phyloP scores from a whole-genome alignment of 2,113 vertebrate species.

The Arvicanthis niloticus region DNA sequence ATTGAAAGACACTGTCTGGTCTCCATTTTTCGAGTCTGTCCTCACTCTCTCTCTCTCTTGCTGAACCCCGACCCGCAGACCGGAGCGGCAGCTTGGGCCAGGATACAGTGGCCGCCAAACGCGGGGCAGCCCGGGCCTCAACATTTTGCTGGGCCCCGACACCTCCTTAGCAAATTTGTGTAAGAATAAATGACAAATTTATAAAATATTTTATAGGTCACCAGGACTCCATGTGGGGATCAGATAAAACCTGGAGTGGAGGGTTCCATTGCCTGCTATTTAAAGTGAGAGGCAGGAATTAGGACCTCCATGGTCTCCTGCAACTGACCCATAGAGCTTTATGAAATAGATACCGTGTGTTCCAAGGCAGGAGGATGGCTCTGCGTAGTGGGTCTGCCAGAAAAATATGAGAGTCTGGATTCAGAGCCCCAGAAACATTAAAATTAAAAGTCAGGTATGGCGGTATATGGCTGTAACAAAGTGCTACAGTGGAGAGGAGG shows the following conservation, averaged over 20 bases:
- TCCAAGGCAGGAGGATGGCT: background rate
- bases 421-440: background rate
- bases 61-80: too few species aligned
- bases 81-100: too few species aligned
- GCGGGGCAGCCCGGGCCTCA: too few species aligned
- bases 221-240: background rate
- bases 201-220: background rate
- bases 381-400: background rate
- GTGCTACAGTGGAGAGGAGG: background rate
- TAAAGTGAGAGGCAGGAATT: background rate
- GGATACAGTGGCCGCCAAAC: too few species aligned
- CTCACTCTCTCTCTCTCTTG: too few species aligned
- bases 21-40: too few species aligned
- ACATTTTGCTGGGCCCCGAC: too few species aligned
- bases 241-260: slow-evolving; percentile 13
- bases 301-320: background rate
- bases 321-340: background rate
- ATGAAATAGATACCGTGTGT: slow-evolving; percentile 33
- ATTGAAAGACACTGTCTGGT: too few species aligned
- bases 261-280: background rate
- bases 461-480: background rate
- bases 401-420: background rate
- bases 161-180: background rate
- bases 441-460: background rate
- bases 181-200: background rate